Base-by-base conservation (phyloP, 1,140 invertebrate genomes). In the Neodiprion lecontei region DNA sequence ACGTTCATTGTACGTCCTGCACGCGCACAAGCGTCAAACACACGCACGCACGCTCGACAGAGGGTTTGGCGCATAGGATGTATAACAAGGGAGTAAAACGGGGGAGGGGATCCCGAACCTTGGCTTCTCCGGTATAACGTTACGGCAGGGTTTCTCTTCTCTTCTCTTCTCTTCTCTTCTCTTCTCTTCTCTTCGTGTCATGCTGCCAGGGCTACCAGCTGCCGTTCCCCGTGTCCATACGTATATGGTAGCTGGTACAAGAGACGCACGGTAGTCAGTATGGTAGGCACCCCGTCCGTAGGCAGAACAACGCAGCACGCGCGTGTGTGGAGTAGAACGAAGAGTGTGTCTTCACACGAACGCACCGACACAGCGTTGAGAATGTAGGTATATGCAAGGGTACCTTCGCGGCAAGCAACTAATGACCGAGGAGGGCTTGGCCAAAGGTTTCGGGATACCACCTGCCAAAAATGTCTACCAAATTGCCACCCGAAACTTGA, bases 401-500 rank as follows among this genome's bases (percentile, higher is more conserved):
- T 40, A 40, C 28, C 28, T 40, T 40, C 28, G 28, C 28, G 28
- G 28, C 53, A 17, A 61, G n/a, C 53, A 61, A 61, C 53, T 61
- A 61, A 61, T 61, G 53, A 61, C 9, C 53, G n/a, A 17, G 53
- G 53, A 40, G 53, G 53, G 53, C 53, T 61, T 61, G 53, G 53
- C 53, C 53, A 61, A 61, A 61, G 53, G 53, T 61, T 17, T 61
- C 53, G n/a, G 53, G 53, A 61, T 61, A 61, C 53, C 53, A 61
- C 53, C 53, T 61, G 53, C 53, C 53, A 61, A 61, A 61, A 61
- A 61, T 61, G 53, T 61, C 53, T 61, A 61, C 53, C 53, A 61
- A 61, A 61, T 61, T 61, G 53, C 53, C 53, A 61, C 53, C 53
- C 53, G 53, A 61, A 61, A 61, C 53, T 61, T 61, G 53, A 61